Conservation (phyloP, 2,888 invertebrate species). For the Stenodera caucasica region DNA sequence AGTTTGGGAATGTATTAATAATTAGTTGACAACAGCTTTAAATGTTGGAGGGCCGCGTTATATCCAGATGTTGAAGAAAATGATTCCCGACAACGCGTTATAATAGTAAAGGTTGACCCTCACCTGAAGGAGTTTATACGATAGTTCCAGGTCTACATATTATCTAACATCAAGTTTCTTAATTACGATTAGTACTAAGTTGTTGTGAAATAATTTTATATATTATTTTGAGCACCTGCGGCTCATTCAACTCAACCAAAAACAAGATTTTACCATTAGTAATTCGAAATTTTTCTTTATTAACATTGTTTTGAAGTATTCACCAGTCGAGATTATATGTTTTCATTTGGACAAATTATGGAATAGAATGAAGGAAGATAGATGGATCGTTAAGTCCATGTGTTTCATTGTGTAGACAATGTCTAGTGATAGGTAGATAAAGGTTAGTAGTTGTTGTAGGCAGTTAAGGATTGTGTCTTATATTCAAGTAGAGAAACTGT, state of each 20-base stretch:
- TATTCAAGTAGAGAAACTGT: slow-evolving; percentile 31
- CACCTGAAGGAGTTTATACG: slow-evolving; percentile 21
- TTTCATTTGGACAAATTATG: too few relatives aligned
- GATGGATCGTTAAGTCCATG: not conserved
- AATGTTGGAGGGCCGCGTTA: not conserved
- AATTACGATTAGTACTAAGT: slow-evolving; percentile 21
- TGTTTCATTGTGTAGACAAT: not conserved
- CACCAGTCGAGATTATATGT: too few relatives aligned
- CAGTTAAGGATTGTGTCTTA: slow-evolving; percentile 11
- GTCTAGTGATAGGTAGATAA: slow-evolving; percentile 9
- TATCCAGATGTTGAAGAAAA: not conserved
- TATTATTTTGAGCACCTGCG: not conserved
- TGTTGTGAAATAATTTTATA: not conserved
- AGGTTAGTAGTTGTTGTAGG: not conserved
- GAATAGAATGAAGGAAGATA: not conserved
- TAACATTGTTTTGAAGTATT: too few relatives aligned
- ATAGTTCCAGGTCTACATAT: slow-evolving; percentile 14
- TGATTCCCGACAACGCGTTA: slow-evolving; percentile 18
- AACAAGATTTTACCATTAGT: not conserved
- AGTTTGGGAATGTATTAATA: not conserved
- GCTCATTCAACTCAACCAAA: not conserved
- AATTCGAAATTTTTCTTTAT: not conserved
- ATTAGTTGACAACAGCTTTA: not conserved
- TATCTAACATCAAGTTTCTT: slow-evolving; percentile 13
- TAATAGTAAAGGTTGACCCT: slow-evolving; percentile 31